phyloP scores from a whole-genome alignment of 2,113 vertebrate species.

The Ctenodactylus gundi region DNA sequence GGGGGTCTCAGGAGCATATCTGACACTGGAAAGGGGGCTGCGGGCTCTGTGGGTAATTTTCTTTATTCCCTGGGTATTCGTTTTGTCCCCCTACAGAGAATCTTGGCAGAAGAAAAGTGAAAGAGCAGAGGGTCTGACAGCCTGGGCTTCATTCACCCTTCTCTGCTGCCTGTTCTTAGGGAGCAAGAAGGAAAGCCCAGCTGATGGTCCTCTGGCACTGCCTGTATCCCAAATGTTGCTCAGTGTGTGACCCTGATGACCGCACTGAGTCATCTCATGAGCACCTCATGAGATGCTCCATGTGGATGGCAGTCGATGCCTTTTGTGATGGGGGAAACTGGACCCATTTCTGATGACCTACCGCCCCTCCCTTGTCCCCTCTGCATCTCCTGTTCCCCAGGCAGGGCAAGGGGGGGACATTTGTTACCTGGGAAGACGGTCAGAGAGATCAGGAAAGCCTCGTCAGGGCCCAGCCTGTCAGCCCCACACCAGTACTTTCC shows the following conservation, averaged over 20 bases:
- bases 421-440: slow-evolving; percentile 62
- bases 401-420: background rate
- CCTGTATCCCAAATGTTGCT: background rate
- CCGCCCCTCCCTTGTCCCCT: background rate
- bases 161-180: background rate
- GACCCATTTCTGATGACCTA: too few species aligned
- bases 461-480: background rate
- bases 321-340: background rate
- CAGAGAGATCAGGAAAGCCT: background rate
- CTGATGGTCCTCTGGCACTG: rapidly evolving
- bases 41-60: background rate
- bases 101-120: too few species aligned
- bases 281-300: too few species aligned
- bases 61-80: background rate
- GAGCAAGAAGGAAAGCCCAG: background rate
- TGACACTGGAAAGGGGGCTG: background rate
- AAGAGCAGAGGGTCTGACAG: background rate
- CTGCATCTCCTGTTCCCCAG: rapidly evolving
- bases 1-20: background rate
- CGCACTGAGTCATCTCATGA: background rate
- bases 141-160: background rate
- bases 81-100: background rate
- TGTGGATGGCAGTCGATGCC: background rate
- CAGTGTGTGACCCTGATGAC: too few species aligned
- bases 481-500: slow-evolving; percentile 73